Conservation (phyloP, 2,888 invertebrate species). For the Micoletzkya japonica region DNA sequence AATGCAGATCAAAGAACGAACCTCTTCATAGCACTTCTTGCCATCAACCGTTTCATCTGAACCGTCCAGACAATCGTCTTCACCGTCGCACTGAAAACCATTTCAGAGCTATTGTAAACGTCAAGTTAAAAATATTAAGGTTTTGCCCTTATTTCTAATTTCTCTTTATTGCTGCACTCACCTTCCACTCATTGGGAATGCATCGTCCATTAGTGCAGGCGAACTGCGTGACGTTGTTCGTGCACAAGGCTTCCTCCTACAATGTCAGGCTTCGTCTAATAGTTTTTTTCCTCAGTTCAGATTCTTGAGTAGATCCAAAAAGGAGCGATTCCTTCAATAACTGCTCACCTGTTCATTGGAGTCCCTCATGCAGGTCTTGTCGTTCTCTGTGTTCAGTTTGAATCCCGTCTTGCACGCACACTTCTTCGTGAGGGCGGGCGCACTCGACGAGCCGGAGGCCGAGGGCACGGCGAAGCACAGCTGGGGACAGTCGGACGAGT, state of each 20-base stretch:
- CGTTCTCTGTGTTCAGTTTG: constrained; percentile 58
- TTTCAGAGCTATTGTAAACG: neutral
- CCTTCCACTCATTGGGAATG: constrained; percentile 68
- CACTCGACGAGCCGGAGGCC: neutral
- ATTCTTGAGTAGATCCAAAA: too few relatives aligned
- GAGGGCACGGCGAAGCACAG: constrained; percentile 77
- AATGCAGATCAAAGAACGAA: neutral
- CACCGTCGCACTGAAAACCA: constrained; percentile 81
- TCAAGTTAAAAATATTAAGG: neutral
- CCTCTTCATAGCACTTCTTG: constrained; percentile 54
- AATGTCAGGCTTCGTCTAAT: too few relatives aligned
- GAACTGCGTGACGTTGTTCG: constrained; percentile 56
- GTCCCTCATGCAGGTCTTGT: constrained; percentile 52
- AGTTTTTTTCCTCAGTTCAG: too few relatives aligned
- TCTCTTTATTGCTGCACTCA: too few relatives aligned
- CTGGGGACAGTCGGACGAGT: constrained; percentile 88
- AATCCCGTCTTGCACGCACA: constrained; percentile 58
- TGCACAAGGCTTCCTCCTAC: constrained; percentile 39
- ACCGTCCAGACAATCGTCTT: constrained; percentile 88
- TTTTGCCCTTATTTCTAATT: constrained; percentile 32
- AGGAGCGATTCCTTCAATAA: neutral
- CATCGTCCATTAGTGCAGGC: constrained; percentile 87
- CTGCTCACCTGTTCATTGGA: constrained; percentile 39
- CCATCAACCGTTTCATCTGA: constrained; percentile 80
- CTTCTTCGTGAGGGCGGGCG: constrained; percentile 42